Base-by-base conservation (phyloP, 2,888 invertebrate genomes). In the Lamellibrachia satsuma region DNA sequence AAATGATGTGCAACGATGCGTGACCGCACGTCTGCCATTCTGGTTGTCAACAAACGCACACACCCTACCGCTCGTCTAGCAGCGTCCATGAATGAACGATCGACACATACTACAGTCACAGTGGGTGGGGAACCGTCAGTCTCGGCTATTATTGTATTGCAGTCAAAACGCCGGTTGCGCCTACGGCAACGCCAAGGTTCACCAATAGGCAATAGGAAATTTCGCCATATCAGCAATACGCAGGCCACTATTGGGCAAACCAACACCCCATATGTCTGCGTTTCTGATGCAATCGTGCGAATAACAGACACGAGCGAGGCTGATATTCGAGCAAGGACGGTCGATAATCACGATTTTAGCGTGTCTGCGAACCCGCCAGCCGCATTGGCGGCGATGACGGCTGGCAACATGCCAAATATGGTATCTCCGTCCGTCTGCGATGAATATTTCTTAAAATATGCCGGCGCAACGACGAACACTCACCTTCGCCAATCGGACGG, bases 341-440 rank as follows among this genome's bases (percentile, higher is more conserved):
- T 75, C 75, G 75, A 75, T 75, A 75, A 75, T 75, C 75, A 75
- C 75, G 75, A 75, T 22, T 75, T 75, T 15, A 75, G 22, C 22
- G 75, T 75, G 75, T 75, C 75, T 75, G 75, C 75, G 75, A 75
- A 75, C 75, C 75, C 75, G 75, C 75, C 22, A 75, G 75, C 39
- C 75, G 75, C 75, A 75, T 75, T n/a, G 22, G 75, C 75, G 75
- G 75, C 75, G 75, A n/a, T n/a, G 4, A 75, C 75, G 75, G 75
- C 75, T 75, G 75, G 75, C 75, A 75, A 75, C 75, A 22, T 75
- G 75, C 75, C 75, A 75, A 75, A 75, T 75, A 75, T 75, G 75
- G 75, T 75, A 75, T 75, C 75, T 75, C 75, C n/a, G 75, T 75
- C 75, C 75, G 75, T 75, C 75, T 75, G 75, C 75, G 75, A 75